These are phyloP conservation scores for Epinephelus fuscoguttatus DNA, from an alignment of 2,113 vertebrate genomes.

Conservation along the genomic window DNA sequence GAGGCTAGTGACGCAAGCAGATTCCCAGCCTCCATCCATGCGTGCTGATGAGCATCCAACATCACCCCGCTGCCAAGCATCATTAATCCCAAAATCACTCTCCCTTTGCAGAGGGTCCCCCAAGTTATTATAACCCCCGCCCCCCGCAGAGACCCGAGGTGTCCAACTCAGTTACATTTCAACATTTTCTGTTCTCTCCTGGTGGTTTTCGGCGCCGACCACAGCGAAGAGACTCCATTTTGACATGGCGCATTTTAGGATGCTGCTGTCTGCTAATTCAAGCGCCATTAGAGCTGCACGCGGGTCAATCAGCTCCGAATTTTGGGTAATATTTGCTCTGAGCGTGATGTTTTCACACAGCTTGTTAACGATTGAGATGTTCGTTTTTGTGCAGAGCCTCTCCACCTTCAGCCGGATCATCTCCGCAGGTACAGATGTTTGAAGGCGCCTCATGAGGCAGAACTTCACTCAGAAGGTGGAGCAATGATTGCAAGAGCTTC, in stretches of 20 bases:
- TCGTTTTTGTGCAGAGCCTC: background rate
- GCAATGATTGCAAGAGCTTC: background rate
- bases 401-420: background rate
- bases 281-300: background rate
- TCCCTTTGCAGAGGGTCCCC: constrained; percentile 9
- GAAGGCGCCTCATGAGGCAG: background rate
- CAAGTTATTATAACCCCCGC: constrained; percentile 36
- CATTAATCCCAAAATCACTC: constrained; percentile 49
- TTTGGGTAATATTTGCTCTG: background rate
- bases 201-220: constrained; percentile 10
- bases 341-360: too few species aligned
- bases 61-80: constrained; percentile 50
- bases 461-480: background rate
- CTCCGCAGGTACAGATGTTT: background rate
- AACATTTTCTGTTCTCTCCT: background rate
- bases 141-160: background rate
- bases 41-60: constrained; percentile 62
- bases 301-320: background rate
- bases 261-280: constrained; percentile 1
- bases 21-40: constrained; percentile 83
- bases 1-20: constrained; percentile 69
- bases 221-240: constrained; percentile 71
- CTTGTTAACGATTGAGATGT: background rate
- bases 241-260: constrained; percentile 54
- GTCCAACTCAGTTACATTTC: constrained; percentile 46